Conservation (phyloP, 2,797 vertebrate species). For the Catharus ustulatus region DNA sequence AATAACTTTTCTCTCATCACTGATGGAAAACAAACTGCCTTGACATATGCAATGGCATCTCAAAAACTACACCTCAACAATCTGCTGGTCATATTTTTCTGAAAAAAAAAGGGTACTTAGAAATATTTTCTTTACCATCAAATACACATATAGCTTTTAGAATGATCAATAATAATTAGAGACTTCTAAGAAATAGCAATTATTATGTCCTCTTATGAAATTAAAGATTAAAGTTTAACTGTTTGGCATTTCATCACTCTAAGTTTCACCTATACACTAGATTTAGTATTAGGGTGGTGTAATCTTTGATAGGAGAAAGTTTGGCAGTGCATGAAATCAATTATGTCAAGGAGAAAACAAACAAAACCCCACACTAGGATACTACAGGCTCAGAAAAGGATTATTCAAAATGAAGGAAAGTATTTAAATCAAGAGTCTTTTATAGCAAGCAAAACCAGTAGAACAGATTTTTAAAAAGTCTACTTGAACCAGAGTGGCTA, state of each 20-base stretch:
- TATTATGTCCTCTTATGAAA: not conserved
- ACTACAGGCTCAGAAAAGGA: not conserved
- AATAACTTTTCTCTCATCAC: not conserved
- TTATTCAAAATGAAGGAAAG: not conserved
- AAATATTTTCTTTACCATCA: not conserved
- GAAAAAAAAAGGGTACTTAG: not conserved
- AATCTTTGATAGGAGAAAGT: not conserved
- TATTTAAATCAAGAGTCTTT: not conserved
- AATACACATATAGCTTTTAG: not conserved
- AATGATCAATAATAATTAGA: not conserved
- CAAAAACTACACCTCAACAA: not conserved
- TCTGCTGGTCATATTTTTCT: not conserved
- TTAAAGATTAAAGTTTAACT: not conserved
- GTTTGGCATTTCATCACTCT: not conserved
- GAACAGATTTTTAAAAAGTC: not conserved
- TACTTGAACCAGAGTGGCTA: not conserved
- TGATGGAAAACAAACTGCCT: not conserved
- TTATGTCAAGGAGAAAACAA: not conserved
- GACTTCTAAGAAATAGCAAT: not conserved
- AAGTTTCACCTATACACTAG: not conserved
- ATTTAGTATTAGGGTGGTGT: not conserved
- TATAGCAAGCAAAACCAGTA: not conserved
- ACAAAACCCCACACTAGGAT: fast-evolving
- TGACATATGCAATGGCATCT: not conserved
- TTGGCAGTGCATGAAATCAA: not conserved